phyloP scores from a whole-genome alignment of 2,113 vertebrate genomes.

The Triplophysa tibetana region DNA sequence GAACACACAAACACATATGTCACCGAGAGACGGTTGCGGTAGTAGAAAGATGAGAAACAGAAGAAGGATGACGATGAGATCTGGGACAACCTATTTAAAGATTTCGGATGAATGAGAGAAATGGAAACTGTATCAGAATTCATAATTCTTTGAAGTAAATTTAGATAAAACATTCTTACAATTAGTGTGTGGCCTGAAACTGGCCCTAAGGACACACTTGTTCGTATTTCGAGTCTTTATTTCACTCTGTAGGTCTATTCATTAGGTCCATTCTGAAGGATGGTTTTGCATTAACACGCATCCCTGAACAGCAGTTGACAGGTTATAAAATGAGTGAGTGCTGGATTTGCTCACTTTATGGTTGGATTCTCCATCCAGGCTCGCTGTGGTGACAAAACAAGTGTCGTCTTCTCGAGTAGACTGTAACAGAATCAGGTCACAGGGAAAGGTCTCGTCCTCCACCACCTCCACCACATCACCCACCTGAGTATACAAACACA shows the following conservation, averaged over 20 bases:
- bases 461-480: constrained; percentile 92
- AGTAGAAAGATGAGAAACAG: background rate
- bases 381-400: constrained; percentile 94
- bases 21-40: background rate
- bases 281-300: no score
- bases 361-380: constrained; percentile 96
- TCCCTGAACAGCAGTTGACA: no score
- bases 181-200: no score
- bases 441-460: constrained; percentile 94
- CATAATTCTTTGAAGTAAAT: background rate
- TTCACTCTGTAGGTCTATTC: no score
- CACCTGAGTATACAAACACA: constrained; percentile 73
- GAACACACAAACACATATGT: constrained; percentile 13
- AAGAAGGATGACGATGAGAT: constrained; percentile 11
- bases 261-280: no score
- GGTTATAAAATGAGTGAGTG: background rate
- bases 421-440: constrained; percentile 91
- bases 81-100: constrained; percentile 46
- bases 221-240: no score
- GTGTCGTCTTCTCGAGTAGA: constrained; percentile 84
- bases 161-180: no score
- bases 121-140: constrained; percentile 10
- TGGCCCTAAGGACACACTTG: no score
- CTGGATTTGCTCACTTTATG: constrained; percentile 81
- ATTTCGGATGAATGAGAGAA: constrained; percentile 11